Evolutionary conservation across 2,888 invertebrate genomes (phyloP).

Genomic region (Scaptomyza cyrtandrae): DNA sequence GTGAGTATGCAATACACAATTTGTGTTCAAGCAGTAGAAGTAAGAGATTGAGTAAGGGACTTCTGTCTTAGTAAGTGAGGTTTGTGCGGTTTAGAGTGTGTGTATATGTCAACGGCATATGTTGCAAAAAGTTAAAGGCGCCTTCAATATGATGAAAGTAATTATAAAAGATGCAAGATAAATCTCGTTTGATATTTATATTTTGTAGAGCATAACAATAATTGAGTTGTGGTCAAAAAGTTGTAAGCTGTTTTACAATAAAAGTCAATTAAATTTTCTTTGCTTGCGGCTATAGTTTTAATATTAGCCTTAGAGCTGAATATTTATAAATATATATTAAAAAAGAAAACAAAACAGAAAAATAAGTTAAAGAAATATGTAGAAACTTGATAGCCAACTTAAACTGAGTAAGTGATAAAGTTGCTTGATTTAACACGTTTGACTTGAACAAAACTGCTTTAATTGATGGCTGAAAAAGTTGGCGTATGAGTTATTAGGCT

Average conservation of each 20-base stretch:
- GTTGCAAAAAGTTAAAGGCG: background rate
- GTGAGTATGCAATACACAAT: constrained; percentile 29
- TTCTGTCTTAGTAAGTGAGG: background rate
- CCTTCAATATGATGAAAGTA: background rate
- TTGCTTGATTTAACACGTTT: background rate
- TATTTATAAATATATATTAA: background rate
- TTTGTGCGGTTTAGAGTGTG: background rate
- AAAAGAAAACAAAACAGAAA: too few species aligned
- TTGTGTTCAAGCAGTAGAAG: background rate
- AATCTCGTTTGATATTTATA: constrained; percentile 1
- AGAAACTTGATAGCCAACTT: background rate
- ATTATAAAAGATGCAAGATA: background rate
- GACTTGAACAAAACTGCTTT: constrained; percentile 41
- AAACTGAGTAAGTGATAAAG: background rate
- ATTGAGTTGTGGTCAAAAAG: background rate
- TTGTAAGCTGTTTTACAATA: background rate
- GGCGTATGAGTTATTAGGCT: constrained; percentile 6
- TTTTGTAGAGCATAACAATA: background rate
- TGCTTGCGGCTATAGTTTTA: background rate
- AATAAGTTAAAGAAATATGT: too few species aligned
- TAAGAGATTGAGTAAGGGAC: background rate
- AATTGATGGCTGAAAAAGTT: constrained; percentile 52
- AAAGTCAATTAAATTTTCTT: background rate
- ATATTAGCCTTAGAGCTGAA: too few species aligned
- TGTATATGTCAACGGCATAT: background rate